A percentile compares a stretch with the other conserved stretches of the same genome.
Conservation (phyloP, 2,113 vertebrate species). For the Empidonax traillii region DNA sequence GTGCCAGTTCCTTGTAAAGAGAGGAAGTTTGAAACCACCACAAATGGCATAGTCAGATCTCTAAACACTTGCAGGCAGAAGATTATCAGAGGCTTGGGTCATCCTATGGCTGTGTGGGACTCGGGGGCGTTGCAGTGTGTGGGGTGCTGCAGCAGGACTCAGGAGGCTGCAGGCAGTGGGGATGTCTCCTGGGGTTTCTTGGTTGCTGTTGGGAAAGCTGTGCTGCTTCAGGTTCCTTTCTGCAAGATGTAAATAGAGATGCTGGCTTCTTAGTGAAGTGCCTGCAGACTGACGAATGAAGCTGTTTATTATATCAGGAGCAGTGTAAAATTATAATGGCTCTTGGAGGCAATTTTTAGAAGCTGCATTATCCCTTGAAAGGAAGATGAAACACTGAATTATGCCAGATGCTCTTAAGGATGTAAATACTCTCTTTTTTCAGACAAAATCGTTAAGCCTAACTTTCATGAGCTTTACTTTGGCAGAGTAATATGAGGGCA, state of each 20-base stretch:
- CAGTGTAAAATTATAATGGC: not conserved
- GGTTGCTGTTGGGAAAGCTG: not conserved
- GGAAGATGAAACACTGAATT: not conserved
- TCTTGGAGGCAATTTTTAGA: constrained; percentile 18
- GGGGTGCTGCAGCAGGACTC: not conserved
- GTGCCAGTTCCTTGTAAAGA: not conserved
- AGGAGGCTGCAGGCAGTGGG: not conserved
- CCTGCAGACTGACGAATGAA: not conserved
- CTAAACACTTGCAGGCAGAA: not conserved
- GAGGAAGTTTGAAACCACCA: not conserved
- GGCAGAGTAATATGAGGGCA: not conserved
- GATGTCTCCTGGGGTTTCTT: not conserved
- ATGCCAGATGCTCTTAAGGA: not conserved
- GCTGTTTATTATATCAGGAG: not conserved
- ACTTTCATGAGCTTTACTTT: not conserved
- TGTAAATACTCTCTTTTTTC: constrained; percentile 17
- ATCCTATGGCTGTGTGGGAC: not conserved
- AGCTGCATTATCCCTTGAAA: not conserved
- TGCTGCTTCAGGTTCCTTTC: not conserved
- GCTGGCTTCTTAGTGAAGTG: not conserved
- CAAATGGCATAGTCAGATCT: accelerated
- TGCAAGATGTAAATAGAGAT: not conserved
- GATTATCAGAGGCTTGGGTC: not conserved
- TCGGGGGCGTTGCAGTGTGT: accelerated
- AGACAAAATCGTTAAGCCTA: not conserved